Evolutionary conservation across 1,140 invertebrate species (phyloP).

Genomic region (Drosophila pandora): DNA sequence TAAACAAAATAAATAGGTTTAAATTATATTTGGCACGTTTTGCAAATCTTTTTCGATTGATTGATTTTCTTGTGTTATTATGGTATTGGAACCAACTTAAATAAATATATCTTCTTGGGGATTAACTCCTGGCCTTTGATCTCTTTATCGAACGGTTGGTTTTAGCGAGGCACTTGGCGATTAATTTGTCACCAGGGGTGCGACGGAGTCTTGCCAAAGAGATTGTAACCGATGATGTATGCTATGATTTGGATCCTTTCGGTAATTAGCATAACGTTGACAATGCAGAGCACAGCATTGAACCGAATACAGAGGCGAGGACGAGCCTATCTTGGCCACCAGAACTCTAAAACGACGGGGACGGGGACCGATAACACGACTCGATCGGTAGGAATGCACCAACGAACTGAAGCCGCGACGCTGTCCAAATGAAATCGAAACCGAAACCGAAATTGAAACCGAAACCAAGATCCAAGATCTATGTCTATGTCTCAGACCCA

Average conservation of each 20-base stretch:
- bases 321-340: conserved; percentile 72
- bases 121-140: conserved; percentile 19
- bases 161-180: conserved; percentile 17
- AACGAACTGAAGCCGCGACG: conserved; percentile 32
- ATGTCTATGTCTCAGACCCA: conserved; percentile 41
- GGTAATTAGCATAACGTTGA: conserved; percentile 83
- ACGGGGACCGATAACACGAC: conserved; percentile 21
- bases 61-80: conserved; percentile 34
- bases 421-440: conserved; percentile 7
- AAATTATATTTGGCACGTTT: conserved; percentile 80
- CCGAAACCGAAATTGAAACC: conserved; percentile 20
- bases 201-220: conserved; percentile 76
- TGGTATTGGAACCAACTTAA: conserved; percentile 13
- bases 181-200: conserved; percentile 50
- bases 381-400: conserved; percentile 38
- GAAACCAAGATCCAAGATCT: conserved; percentile 44
- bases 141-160: conserved; percentile 33
- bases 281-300: conserved; percentile 76
- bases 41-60: conserved; percentile 61
- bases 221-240: conserved; percentile 83
- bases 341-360: neutral
- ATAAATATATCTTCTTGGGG: conserved; percentile 66
- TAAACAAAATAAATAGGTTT: conserved; percentile 76
- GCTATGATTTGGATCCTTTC: conserved; percentile 82
- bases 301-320: conserved; percentile 55